Conservation (phyloP, 2,113 vertebrate genomes). For the Phoxinus phoxinus region DNA sequence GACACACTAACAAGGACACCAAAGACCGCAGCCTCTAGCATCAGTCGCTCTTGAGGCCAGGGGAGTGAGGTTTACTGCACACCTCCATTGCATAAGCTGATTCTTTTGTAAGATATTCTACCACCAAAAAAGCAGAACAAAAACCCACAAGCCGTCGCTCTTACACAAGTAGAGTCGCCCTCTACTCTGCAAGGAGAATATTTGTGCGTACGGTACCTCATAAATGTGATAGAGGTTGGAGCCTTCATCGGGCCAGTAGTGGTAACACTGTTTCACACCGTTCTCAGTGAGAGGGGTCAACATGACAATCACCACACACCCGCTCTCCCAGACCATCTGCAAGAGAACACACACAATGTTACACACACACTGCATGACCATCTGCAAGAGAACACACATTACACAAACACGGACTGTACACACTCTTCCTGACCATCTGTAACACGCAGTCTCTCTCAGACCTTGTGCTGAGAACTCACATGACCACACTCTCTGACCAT, state of each 20-base stretch:
- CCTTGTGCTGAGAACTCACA: not conserved
- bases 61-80: too few species aligned
- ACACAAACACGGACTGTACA: constrained; percentile 11
- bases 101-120: not conserved
- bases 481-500: not conserved
- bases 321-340: constrained; percentile 99
- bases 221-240: constrained; percentile 96
- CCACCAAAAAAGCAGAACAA: not conserved
- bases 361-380: constrained; percentile 7
- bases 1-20: too few species aligned
- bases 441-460: not conserved
- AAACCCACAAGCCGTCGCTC: not conserved
- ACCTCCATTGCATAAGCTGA: not conserved
- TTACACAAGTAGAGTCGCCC: not conserved
- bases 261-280: constrained; percentile 94
- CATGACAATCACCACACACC: constrained; percentile 96
- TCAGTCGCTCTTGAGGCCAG: too few species aligned
- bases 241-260: constrained; percentile 98
- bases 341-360: constrained; percentile 31
- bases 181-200: not conserved
- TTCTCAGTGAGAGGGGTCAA: constrained; percentile 90
- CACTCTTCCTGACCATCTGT: constrained; percentile 8
- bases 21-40: too few species aligned
- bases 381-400: constrained; percentile 17
- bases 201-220: constrained; percentile 80